Conservation (phyloP, 2,888 invertebrate species). For the Troilus luridus region DNA sequence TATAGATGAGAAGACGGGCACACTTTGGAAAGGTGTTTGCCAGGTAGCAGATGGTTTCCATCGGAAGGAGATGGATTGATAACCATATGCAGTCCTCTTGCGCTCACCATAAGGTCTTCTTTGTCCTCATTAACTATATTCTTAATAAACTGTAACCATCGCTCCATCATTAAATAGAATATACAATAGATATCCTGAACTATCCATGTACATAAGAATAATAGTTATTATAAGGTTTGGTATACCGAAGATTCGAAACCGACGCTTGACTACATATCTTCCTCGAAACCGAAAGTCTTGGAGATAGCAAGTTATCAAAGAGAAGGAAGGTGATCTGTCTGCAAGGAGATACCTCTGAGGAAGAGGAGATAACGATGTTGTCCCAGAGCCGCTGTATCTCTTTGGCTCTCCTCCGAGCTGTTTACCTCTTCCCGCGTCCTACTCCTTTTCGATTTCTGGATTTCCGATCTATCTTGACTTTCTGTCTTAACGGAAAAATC, state of each 20-base stretch:
- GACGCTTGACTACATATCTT: too few relatives aligned
- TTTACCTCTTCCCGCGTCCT: background rate
- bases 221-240: too few relatives aligned
- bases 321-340: background rate
- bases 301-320: background rate
- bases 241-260: too few relatives aligned
- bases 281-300: background rate
- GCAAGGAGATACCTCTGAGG: background rate
- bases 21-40: background rate
- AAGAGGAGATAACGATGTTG: background rate
- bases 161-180: too few relatives aligned
- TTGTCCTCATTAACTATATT: background rate
- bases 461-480: background rate
- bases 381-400: background rate
- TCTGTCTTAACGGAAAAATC: background rate
- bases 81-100: conserved; percentile 18
- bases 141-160: background rate
- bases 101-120: conserved; percentile 24
- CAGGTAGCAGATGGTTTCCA: background rate
- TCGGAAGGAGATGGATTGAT: conserved; percentile 3
- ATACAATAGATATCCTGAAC: too few relatives aligned
- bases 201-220: too few relatives aligned
- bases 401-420: background rate
- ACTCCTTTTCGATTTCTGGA: background rate
- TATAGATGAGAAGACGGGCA: too few relatives aligned